phyloP scores from a whole-genome alignment of 2,113 vertebrate genomes.

The Phylloscopus trochilus region DNA sequence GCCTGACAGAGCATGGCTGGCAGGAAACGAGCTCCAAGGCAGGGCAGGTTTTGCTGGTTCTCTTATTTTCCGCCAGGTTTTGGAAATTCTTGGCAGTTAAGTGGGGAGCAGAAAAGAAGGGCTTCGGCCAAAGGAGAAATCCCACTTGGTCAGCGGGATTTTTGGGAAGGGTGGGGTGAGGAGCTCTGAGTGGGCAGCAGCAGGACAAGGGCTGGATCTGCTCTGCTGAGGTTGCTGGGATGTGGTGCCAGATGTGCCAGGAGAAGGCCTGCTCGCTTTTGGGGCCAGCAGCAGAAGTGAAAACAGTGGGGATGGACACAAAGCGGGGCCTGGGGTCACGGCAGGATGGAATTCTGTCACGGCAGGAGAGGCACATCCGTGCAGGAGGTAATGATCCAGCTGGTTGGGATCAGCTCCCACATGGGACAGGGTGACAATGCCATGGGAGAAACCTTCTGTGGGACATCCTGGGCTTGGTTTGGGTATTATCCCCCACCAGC shows the following conservation, averaged over 20 bases:
- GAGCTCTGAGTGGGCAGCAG: background rate
- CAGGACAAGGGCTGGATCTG: background rate
- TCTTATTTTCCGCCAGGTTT: constrained; percentile 8
- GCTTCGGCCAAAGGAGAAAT: background rate
- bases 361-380: background rate
- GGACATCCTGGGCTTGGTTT: background rate
- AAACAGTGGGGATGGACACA: background rate
- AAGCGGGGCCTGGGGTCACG: background rate
- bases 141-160: constrained; percentile 1
- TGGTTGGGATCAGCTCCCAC: background rate
- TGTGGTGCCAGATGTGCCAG: background rate
- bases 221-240: background rate
- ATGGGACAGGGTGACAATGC: background rate
- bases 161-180: background rate
- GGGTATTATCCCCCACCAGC: background rate
- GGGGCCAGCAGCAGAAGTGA: background rate
- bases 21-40: constrained; percentile 45
- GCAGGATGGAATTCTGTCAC: background rate
- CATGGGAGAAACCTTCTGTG: background rate
- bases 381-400: background rate
- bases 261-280: background rate
- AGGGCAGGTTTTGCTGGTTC: background rate
- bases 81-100: background rate
- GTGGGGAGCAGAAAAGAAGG: background rate
- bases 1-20: constrained; percentile 40